phyloP scores from a whole-genome alignment of 1,140 invertebrate genomes.

The Caenorhabditis remanei region DNA sequence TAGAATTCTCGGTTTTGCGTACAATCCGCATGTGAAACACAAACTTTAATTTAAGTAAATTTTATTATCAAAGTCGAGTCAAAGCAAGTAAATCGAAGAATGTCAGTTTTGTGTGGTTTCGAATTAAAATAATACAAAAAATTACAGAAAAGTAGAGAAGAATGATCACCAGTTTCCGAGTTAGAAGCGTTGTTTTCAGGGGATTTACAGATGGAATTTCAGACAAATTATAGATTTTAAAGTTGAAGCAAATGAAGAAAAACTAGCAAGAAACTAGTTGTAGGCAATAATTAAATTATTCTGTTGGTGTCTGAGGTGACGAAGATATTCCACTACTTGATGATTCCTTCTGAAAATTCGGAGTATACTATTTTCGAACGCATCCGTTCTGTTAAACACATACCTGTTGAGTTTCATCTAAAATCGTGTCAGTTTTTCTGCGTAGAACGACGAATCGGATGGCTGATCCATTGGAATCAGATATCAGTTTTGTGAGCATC shows the following conservation, averaged over 20 bases:
- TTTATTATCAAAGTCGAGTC: no score
- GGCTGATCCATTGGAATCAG: conserved; percentile 34
- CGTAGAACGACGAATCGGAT: conserved; percentile 59
- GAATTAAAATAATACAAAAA: no score
- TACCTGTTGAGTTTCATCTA: conserved; percentile 7
- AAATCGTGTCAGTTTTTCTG: conserved; percentile 17
- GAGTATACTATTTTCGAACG: conserved; percentile 14
- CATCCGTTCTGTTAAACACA: neutral
- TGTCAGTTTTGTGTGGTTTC: no score
- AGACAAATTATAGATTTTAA: neutral
- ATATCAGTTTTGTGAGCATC: conserved; percentile 60
- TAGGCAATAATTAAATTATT: conserved; percentile 22
- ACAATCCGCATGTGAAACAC: no score
- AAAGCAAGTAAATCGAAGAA: no score
- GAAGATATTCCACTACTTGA: conserved; percentile 62
- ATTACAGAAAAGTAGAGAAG: conserved; percentile 21
- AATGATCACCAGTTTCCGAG: conserved; percentile 41
- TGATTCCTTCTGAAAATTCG: conserved; percentile 55
- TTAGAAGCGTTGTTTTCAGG: conserved; percentile 24
- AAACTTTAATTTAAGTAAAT: no score
- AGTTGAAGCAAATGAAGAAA: neutral
- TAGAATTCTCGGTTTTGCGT: no score
- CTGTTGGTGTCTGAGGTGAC: conserved; percentile 43
- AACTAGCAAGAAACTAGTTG: neutral
- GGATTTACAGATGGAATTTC: neutral